Percentiles rank a stretch among this genome's conserved stretches.
Conservation (phyloP, 2,888 invertebrate species). For the Mellilla xanthometata region DNA sequence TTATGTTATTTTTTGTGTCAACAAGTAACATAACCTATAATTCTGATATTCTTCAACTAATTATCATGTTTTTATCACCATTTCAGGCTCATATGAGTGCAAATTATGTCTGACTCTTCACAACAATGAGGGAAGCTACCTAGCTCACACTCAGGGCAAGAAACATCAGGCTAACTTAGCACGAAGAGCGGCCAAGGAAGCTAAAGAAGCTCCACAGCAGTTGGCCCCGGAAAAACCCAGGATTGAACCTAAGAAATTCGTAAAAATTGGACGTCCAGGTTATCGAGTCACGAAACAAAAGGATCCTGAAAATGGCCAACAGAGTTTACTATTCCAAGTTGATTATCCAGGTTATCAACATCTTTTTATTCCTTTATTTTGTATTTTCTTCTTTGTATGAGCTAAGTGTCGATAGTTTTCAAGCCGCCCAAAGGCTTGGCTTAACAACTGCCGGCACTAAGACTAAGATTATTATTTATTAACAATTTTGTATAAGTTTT, state of each 20-base stretch:
- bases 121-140: conserved; percentile 99
- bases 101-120: conserved; percentile 99
- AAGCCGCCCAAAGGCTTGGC: too few relatives aligned
- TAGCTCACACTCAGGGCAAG: conserved; percentile 99
- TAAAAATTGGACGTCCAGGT: conserved; percentile 99
- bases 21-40: conserved; percentile 24
- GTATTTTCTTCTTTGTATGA: background rate
- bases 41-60: background rate
- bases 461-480: too few relatives aligned
- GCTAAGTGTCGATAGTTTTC: too few relatives aligned
- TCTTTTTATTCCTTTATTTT: too few relatives aligned
- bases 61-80: background rate
- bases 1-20: background rate
- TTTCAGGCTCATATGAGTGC: conserved; percentile 96
- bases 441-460: too few relatives aligned
- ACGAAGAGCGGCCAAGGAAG: conserved; percentile 98
- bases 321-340: conserved; percentile 98
- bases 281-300: conserved; percentile 99
- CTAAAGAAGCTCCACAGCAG: conserved; percentile 97
- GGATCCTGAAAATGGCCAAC: conserved; percentile 97
- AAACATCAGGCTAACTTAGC: conserved; percentile 99
- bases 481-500: too few relatives aligned
- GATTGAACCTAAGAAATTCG: conserved; percentile 99
- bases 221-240: conserved; percentile 97
- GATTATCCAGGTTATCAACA: conserved; percentile 88